Evolutionary conservation across 2,888 invertebrate species (phyloP).

Genomic region (Drosophila macrothrix): DNA sequence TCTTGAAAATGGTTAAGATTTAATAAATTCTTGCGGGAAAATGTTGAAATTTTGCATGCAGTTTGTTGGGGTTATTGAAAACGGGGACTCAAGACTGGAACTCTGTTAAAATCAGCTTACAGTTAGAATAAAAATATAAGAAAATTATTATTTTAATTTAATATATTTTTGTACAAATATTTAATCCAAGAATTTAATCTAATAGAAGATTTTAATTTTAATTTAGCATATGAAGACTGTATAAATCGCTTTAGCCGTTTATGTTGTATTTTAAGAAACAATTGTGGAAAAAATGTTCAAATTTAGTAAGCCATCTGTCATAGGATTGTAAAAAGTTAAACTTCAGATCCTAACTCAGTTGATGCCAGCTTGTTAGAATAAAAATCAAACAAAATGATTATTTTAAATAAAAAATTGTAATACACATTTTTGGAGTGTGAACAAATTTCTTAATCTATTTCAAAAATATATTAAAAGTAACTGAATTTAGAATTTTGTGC

Average conservation of each 20-base stretch:
- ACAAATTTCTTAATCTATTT: not conserved
- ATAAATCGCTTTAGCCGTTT: no score
- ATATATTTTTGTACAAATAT: not conserved
- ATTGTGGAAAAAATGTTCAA: not conserved
- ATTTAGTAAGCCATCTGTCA: not conserved
- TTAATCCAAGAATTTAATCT: not conserved
- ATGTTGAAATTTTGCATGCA: not conserved
- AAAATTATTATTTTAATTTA: not conserved
- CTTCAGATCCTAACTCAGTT: not conserved
- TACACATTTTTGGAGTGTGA: no score
- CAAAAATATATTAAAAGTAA: not conserved
- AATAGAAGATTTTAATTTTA: not conserved
- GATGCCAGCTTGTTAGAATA: not conserved
- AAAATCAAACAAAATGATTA: not conserved
- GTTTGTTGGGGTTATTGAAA: not conserved
- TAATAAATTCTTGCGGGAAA: not conserved
- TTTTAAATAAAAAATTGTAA: not conserved
- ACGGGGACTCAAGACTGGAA: not conserved
- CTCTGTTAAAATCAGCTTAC: not conserved
- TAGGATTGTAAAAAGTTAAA: not conserved
- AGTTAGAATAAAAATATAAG: not conserved
- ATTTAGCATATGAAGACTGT: not conserved
- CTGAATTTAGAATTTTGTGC: rapidly evolving
- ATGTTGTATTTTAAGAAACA: not conserved
- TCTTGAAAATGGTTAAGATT: not conserved